These are phyloP conservation scores for Eubasilissa regina DNA, from an alignment of 1,140 invertebrate genomes.

Conservation along the genomic window DNA sequence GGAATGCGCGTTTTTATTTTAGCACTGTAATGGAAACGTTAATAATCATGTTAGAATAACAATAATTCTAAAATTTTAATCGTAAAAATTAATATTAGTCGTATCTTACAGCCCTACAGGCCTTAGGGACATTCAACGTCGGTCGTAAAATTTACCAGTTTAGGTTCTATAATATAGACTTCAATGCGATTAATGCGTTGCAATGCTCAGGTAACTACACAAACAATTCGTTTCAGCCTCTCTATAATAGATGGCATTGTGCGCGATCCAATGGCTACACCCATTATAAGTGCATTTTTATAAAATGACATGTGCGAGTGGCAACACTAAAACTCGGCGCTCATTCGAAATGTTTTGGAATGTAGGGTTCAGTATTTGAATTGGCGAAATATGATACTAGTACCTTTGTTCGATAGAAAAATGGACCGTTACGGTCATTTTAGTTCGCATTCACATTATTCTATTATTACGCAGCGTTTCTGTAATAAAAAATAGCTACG, in stretches of 20 bases:
- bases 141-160: too few relatives aligned
- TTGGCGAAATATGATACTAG: background rate
- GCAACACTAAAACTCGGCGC: background rate
- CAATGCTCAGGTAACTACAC: background rate
- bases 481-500: too few relatives aligned
- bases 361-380: background rate
- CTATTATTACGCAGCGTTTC: too few relatives aligned
- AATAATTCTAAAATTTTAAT: too few relatives aligned
- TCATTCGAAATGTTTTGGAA: background rate
- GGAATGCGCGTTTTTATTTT: too few relatives aligned
- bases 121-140: too few relatives aligned
- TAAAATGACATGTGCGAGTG: slow-evolving; percentile 4
- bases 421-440: background rate
- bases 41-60: too few relatives aligned
- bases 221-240: background rate
- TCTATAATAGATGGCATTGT: background rate
- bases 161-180: too few relatives aligned
- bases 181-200: too few relatives aligned
- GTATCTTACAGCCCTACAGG: too few relatives aligned
- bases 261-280: background rate
- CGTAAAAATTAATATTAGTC: too few relatives aligned
- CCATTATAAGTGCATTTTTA: slow-evolving; percentile 5
- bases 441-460: background rate
- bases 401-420: background rate
- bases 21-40: too few relatives aligned